A percentile compares a stretch with the other conserved stretches of the same genome.
Conservation (phyloP, 23 tunicate species). For the Halocynthia roretzi region DNA sequence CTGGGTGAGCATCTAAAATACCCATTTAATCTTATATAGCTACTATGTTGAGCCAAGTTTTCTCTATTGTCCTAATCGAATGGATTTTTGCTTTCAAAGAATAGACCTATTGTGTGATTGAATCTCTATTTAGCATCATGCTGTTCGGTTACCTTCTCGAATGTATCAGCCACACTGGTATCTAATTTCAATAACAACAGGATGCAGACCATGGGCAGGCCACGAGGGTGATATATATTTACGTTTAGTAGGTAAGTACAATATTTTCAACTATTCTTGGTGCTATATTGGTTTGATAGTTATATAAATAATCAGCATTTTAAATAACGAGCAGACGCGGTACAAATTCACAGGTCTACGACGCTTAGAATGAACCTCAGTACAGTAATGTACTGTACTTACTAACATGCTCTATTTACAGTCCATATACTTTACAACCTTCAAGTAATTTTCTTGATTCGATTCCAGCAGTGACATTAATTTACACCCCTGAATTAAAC, state of each 20-base stretch:
- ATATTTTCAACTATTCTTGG: not conserved
- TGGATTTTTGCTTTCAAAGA: no score
- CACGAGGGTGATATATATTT: conserved; percentile 76
- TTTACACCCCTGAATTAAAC: not conserved
- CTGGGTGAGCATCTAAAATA: no score
- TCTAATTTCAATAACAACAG: conserved; percentile 48
- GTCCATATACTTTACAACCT: not conserved
- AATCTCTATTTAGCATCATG: conserved; percentile 54
- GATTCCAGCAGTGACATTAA: not conserved
- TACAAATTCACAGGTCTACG: not conserved
- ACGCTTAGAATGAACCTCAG: not conserved
- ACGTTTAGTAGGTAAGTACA: conserved; percentile 46
- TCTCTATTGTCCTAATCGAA: no score
- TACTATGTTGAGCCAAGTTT: no score
- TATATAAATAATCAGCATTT: not conserved
- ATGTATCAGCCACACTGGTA: conserved; percentile 59
- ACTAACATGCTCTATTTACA: conserved; percentile 2
- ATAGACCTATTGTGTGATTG: no score
- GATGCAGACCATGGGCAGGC: conserved; percentile 90
- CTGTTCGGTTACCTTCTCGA: conserved; percentile 55
- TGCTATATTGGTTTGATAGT: not conserved
- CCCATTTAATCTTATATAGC: no score
- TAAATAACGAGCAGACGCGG: not conserved
- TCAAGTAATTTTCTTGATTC: not conserved
- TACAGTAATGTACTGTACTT: conserved; percentile 10